Evolutionary conservation across 2,797 vertebrate species (phyloP).

Genomic region (Threskiornis aethiopicus): DNA sequence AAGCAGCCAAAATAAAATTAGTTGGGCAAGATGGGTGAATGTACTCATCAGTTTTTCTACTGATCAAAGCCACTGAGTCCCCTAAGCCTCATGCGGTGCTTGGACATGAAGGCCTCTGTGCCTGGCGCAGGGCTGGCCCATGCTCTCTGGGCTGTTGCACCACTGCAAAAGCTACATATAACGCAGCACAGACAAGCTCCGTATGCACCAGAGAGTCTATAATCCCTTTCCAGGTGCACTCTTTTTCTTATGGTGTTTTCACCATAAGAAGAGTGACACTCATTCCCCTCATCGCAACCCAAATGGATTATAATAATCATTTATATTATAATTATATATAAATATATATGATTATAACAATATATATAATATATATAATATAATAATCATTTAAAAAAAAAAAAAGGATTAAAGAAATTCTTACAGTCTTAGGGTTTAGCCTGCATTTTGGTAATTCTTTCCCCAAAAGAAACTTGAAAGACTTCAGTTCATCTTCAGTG

Average conservation of each 20-base stretch:
- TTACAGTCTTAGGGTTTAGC: conserved; percentile 64
- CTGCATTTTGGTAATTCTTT: conserved; percentile 55
- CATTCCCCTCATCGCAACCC: neutral
- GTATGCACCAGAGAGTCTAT: accelerated
- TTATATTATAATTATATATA: too few species aligned
- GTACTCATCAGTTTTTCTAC: neutral
- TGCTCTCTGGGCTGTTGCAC: neutral
- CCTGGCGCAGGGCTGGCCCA: neutral
- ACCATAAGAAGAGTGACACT: accelerated
- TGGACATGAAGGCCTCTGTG: neutral
- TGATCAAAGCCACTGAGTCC: neutral
- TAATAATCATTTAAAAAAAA: accelerated
- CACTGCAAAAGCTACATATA: neutral
- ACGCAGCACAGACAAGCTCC: neutral
- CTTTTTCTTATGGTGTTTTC: neutral
- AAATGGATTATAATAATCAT: accelerated
- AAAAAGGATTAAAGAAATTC: neutral
- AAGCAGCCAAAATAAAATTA: neutral
- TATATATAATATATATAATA: too few species aligned
- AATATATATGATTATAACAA: too few species aligned
- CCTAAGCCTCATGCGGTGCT: accelerated
- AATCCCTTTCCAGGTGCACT: neutral
- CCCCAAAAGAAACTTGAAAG: conserved; percentile 61
- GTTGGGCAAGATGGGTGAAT: neutral
- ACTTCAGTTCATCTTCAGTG: conserved; percentile 2